Conservation (phyloP, 2,797 vertebrate species). For the Erpetoichthys calabaricus region DNA sequence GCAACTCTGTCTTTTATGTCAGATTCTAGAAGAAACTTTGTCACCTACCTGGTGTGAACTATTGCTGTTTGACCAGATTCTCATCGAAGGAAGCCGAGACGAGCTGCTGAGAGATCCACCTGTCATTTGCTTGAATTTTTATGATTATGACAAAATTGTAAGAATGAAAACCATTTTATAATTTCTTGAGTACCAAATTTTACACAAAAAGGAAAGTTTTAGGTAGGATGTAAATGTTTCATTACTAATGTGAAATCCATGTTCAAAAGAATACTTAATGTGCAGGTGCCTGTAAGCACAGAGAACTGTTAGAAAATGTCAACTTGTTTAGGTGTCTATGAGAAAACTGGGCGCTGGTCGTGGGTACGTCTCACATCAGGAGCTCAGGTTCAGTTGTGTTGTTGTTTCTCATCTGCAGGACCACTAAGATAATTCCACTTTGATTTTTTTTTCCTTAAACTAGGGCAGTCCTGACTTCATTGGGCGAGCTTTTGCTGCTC, state of each 20-base stretch:
- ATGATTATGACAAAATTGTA: conserved; percentile 70
- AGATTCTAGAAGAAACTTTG: conserved; percentile 69
- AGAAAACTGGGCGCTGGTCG: too few species aligned
- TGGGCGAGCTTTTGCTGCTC: conserved; percentile 66
- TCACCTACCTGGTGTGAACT: conserved; percentile 81
- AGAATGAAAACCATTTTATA: conserved; percentile 21
- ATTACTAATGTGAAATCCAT: too few species aligned
- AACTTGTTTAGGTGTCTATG: too few species aligned
- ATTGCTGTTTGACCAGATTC: conserved; percentile 72
- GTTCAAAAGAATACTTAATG: too few species aligned
- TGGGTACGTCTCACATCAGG: too few species aligned
- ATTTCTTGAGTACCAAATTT: not conserved
- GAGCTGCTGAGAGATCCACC: conserved; percentile 70
- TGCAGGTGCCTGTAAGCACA: too few species aligned
- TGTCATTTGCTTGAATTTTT: conserved; percentile 66
- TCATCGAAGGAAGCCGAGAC: conserved; percentile 72
- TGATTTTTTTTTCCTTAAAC: not conserved
- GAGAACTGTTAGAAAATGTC: too few species aligned
- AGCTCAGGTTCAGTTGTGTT: not conserved
- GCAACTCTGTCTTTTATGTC: not conserved
- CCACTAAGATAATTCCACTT: too few species aligned
- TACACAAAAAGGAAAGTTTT: too few species aligned
- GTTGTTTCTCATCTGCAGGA: not conserved
- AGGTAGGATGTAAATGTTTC: too few species aligned
- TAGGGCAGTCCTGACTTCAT: conserved; percentile 60